Percentiles rank a stretch among this genome's conserved stretches.
phyloP scores from a whole-genome alignment of 2,113 vertebrate genomes.

The Sylvia atricapilla region DNA sequence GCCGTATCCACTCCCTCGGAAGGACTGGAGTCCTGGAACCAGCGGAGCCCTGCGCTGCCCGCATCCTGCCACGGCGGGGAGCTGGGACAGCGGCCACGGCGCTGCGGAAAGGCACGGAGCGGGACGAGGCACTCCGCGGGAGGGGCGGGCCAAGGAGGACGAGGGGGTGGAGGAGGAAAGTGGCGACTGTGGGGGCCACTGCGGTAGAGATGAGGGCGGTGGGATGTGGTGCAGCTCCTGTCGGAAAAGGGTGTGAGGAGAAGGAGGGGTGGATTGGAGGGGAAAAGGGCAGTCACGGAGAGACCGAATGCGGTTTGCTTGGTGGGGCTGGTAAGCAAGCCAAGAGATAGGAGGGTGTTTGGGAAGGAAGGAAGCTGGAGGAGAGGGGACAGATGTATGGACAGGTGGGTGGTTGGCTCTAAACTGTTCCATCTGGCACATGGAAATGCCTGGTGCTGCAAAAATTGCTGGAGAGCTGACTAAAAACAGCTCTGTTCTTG shows the following conservation, averaged over 20 bases:
- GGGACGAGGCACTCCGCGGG: accelerated
- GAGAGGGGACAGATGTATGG: accelerated
- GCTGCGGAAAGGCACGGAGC: accelerated
- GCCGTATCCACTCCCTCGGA: accelerated
- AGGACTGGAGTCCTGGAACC: accelerated
- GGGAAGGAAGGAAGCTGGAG: not conserved
- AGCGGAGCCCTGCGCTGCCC: not conserved
- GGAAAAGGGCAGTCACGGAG: not conserved
- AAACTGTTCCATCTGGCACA: not conserved
- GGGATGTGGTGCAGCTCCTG: not conserved
- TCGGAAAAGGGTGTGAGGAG: not conserved
- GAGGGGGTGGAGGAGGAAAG: not conserved
- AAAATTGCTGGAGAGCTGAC: not conserved
- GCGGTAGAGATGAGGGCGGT: no score
- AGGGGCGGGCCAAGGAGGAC: accelerated
- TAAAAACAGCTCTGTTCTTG: not conserved
- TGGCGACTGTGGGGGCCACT: accelerated
- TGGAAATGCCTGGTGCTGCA: not conserved
- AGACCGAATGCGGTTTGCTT: not conserved
- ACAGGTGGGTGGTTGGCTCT: not conserved
- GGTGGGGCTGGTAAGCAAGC: not conserved
- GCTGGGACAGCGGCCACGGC: not conserved
- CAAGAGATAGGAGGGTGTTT: not conserved
- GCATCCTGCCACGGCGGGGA: not conserved
- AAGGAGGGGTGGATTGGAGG: not conserved